Percentiles rank a stretch among this genome's conserved stretches.
Evolutionary conservation across 2,797 vertebrate species (phyloP).

Genomic region (Rhincodon typus): DNA sequence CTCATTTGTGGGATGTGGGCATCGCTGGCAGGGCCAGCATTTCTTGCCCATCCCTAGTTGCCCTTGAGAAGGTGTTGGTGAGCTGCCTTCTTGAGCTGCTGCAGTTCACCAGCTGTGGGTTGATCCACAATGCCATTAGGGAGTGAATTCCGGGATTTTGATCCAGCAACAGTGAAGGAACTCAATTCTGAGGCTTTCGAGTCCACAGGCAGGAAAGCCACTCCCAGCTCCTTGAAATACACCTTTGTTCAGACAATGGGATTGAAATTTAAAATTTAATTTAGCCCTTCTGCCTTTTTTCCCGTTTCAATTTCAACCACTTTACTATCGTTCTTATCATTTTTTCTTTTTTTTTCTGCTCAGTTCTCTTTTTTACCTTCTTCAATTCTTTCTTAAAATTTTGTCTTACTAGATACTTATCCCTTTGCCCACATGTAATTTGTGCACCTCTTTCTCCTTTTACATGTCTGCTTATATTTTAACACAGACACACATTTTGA

Average conservation of each 20-base stretch:
- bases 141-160: too few relatives aligned
- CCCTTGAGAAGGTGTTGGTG: too few relatives aligned
- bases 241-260: neutral
- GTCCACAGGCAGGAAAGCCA: neutral
- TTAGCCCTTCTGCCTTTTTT: neutral
- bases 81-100: too few relatives aligned
- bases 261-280: neutral
- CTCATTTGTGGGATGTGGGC: too few relatives aligned
- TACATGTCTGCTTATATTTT: neutral
- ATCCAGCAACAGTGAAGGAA: neutral
- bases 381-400: neutral
- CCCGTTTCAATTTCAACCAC: neutral
- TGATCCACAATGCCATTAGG: too few relatives aligned
- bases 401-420: neutral
- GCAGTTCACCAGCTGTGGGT: too few relatives aligned
- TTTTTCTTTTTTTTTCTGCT: neutral
- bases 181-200: neutral
- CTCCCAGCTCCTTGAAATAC: neutral
- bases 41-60: too few relatives aligned
- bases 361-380: neutral
- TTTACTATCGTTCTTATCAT: neutral
- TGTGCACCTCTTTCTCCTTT: neutral
- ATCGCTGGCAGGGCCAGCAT: too few relatives aligned
- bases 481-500: neutral
- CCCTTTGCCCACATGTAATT: neutral